phyloP scores from a whole-genome alignment of 2,113 vertebrate genomes.

The Strix aluco region DNA sequence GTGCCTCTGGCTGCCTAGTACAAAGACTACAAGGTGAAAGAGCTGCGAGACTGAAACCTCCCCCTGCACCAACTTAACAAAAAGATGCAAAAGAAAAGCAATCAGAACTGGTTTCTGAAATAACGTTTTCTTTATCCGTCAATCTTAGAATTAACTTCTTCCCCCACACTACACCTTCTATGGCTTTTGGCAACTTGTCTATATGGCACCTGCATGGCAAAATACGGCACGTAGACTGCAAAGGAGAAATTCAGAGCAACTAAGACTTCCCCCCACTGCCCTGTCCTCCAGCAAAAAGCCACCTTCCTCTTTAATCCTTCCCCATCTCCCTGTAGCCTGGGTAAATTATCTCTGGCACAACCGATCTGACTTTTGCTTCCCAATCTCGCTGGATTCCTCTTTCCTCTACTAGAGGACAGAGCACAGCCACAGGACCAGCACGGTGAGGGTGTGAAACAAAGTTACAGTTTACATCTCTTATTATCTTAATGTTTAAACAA shows the following conservation, averaged over 20 bases:
- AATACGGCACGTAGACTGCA: fast-evolving
- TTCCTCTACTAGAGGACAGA: fast-evolving
- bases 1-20: not conserved
- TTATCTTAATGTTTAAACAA: fast-evolving
- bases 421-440: not conserved
- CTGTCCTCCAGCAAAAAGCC: not conserved
- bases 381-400: not conserved
- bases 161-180: fast-evolving
- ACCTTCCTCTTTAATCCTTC: not conserved
- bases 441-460: not conserved
- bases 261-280: fast-evolving
- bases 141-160: no score
- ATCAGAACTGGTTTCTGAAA: not conserved
- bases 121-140: fast-evolving
- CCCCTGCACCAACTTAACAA: not conserved
- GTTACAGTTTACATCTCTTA: not conserved
- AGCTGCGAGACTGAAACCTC: not conserved
- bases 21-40: not conserved
- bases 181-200: not conserved
- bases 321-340: not conserved
- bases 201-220: fast-evolving
- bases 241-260: not conserved
- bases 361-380: not conserved
- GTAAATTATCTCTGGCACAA: not conserved
- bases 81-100: not conserved